Evolutionary conservation across 2,113 vertebrate genomes (phyloP).

Genomic region (Strix aluco): DNA sequence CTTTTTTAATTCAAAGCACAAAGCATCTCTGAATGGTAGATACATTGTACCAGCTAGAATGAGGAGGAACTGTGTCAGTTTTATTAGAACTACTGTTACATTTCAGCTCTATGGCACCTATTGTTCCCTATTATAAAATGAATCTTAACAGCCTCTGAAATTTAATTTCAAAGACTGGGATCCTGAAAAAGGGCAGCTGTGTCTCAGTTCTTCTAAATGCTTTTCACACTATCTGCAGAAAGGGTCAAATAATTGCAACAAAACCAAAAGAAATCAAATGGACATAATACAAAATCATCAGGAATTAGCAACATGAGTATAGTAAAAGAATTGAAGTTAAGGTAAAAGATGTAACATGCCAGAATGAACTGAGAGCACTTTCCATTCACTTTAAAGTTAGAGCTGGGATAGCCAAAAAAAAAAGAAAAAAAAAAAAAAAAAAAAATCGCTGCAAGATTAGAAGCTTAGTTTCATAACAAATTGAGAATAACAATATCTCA

Average conservation of each 20-base stretch:
- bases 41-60: background rate
- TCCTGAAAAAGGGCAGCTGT: background rate
- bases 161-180: conserved; percentile 5
- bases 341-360: background rate
- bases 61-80: background rate
- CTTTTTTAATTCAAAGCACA: background rate
- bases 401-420: background rate
- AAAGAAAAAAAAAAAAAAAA: background rate
- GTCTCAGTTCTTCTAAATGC: background rate
- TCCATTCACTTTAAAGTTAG: background rate
- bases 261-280: background rate
- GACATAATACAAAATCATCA: background rate
- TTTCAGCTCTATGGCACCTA: background rate
- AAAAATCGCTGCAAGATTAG: background rate
- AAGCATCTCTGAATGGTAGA: background rate
- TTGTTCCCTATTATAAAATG: background rate
- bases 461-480: background rate
- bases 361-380: background rate
- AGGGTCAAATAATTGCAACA: background rate
- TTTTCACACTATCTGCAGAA: background rate
- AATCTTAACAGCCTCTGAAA: conserved; percentile 8
- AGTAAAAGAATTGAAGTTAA: conserved; percentile 12
- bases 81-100: conserved; percentile 7
- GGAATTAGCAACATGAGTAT: conserved; percentile 22
- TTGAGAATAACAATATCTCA: background rate